Evolutionary conservation across 2,888 invertebrate genomes (phyloP).

Genomic region (Leptopilina drosophilae): DNA sequence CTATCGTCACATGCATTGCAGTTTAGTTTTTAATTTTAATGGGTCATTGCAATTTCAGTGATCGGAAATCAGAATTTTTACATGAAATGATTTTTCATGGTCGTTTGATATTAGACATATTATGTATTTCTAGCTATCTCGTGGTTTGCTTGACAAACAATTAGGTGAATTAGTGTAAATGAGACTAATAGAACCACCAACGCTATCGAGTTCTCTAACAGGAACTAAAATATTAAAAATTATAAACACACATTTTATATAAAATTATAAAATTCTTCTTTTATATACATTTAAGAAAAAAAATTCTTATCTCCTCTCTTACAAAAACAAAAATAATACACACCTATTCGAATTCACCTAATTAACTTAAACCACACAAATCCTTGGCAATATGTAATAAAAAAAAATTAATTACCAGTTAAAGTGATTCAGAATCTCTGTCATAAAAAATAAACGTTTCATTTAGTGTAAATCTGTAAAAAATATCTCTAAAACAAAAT

Average conservation of each 20-base stretch:
- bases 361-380: background rate
- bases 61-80: background rate
- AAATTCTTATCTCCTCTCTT: conserved; percentile 1
- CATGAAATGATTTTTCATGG: conserved; percentile 33
- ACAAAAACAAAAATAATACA: background rate
- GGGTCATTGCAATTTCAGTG: background rate
- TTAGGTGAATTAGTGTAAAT: conserved; percentile 68
- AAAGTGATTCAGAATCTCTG: too few relatives aligned
- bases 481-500: too few relatives aligned
- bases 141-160: conserved; percentile 61
- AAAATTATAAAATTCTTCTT: background rate
- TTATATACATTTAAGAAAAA: background rate
- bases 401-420: too few relatives aligned
- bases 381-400: background rate
- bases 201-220: conserved; percentile 41
- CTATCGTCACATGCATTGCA: background rate
- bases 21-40: background rate
- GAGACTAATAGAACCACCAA: conserved; percentile 64
- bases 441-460: too few relatives aligned
- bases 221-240: background rate
- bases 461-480: too few relatives aligned
- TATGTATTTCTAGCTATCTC: conserved; percentile 45
- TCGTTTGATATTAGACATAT: conserved; percentile 20
- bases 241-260: background rate
- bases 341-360: background rate